phyloP scores from a whole-genome alignment of 2,888 invertebrate species.

The Pristionchus arcanus region DNA sequence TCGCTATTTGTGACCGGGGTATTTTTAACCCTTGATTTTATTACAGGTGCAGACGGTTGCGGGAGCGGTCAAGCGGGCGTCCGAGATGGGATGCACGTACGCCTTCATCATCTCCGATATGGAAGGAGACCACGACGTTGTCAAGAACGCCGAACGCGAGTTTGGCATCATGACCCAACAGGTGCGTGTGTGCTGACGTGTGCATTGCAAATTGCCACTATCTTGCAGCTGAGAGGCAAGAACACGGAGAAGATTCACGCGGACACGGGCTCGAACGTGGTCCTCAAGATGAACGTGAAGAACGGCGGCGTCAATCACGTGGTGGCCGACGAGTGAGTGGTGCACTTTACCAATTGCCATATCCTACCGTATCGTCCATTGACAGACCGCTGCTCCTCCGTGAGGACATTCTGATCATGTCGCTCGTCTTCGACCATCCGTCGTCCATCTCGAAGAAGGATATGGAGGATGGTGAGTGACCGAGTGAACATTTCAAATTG shows the following conservation, averaged over 20 bases:
- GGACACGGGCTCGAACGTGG: slow-evolving; percentile 34
- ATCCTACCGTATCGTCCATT: not conserved
- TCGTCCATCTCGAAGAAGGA: slow-evolving; percentile 42
- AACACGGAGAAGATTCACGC: slow-evolving; percentile 1
- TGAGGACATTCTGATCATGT: slow-evolving; percentile 35
- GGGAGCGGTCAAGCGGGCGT: not conserved
- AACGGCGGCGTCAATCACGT: slow-evolving; percentile 38
- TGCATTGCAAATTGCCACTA: not conserved
- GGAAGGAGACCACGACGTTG: not conserved
- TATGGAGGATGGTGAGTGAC: slow-evolving; percentile 25
- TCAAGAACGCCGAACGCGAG: slow-evolving; percentile 23
- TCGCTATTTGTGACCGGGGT: no score
- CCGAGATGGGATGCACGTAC: not conserved
- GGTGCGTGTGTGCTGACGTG: not conserved
- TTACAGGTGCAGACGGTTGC: not conserved
- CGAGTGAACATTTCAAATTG: not conserved
- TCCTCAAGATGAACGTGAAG: slow-evolving; percentile 47
- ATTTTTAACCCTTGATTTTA: no score
- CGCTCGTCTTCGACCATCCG: slow-evolving; percentile 32
- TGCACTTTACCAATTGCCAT: not conserved
- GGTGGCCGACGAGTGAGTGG: slow-evolving; percentile 26
- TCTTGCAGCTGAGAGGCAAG: slow-evolving; percentile 8
- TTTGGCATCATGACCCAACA: slow-evolving; percentile 24
- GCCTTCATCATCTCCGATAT: slow-evolving; percentile 32
- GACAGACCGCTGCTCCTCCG: slow-evolving; percentile 1